Evolutionary conservation across 2,888 invertebrate genomes (phyloP), one percentile per base, ranked within the genome.

Genomic region (Meloe dianella): DNA sequence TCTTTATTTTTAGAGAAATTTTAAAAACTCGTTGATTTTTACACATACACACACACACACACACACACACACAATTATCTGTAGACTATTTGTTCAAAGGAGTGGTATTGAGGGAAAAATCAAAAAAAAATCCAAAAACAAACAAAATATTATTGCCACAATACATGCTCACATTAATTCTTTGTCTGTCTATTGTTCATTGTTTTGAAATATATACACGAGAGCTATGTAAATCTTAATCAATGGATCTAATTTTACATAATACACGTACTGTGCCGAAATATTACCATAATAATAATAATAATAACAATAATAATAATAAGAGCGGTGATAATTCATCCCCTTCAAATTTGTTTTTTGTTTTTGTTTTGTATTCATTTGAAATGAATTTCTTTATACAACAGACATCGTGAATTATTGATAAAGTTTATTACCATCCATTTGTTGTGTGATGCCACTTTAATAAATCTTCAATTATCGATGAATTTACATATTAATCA

Each of bases 401-500:
- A 41, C 17, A 41, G 7, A 17, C 41, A 17, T n/a, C 7, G 41
- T n/a, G 17, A 10, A 9, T 32, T 32, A 32, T 35, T 14, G 17
- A 47, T 20, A 47, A 17, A 20, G 20, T 47, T 41, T 41, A 41
- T 41, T 41, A 3, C 10, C 38, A 41, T 17, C 38, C 20, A 47
- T 47, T 47, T 47, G 20, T 47, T 47, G 47, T 17, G n/a, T 17
- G n/a, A 47, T 47, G 10, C 20, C 20, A 47, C 30, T 22, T 29
- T 59, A 32, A 65, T 68, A 68, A 68, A 68, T 68, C 61, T 57
- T 27, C 56, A 63, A 68, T 68, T 65, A 65, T 63, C 60, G 57
- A 68, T 65, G 63, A 63, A 68, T 68, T 62, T 68, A 58, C 68
- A 68, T 68, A 68, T 68, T 68, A 65, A 68, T 65, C 58, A 68